Base-by-base conservation (phyloP, 37 sponge, comb jelly and placozoan genomes). In the Aplysina aerophoba region DNA sequence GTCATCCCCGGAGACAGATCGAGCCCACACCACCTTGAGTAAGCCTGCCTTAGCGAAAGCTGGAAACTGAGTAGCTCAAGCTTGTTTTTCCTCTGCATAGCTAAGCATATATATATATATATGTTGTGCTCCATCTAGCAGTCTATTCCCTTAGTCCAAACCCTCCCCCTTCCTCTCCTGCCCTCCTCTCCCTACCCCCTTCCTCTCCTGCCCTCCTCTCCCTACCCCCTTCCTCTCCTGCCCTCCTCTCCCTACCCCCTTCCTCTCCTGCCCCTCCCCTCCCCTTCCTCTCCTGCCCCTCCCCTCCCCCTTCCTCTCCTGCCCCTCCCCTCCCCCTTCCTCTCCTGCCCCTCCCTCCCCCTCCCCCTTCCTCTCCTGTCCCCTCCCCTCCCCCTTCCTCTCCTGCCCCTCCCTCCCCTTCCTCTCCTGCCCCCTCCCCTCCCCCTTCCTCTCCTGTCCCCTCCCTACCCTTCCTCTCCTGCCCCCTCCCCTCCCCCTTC, bases 401-500 rank as follows among this genome's bases (percentile, higher is more conserved):
- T 33, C 39, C 68, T 20, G 68, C 68, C 39, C 68, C 25, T 15
- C 38, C 36, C 40, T 34, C 68, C 38, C 44, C 81, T 55, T 80
- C 63, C 40, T 59, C 58, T 4, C 28, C 79, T 44, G 38, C 34
- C 75, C 22, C 41, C 41, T 0, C 75, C 21, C 8, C 16, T 40
- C 16, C 11, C 55, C 30, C 22, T 35, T n/a, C 36, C 64, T 27
- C 25, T 83, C 64, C 24, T 83, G 21, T 8, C 50, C 50, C 21
- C 75, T 20, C 75, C 2, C 41, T 20, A 0, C 22, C 19, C 75
- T 4, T 21, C 63, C 57, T 3, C 86, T 73, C 31, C 55, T 61
- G 66, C n/a, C 50, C 25, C 41, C 55, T 15, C 35, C 37, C 61
- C 1, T 61, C 72, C 41, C 78, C 81, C 66, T 85, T 56, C 8